Evolutionary conservation across 2,888 invertebrate genomes (phyloP).

Genomic region (Leucania comma): DNA sequence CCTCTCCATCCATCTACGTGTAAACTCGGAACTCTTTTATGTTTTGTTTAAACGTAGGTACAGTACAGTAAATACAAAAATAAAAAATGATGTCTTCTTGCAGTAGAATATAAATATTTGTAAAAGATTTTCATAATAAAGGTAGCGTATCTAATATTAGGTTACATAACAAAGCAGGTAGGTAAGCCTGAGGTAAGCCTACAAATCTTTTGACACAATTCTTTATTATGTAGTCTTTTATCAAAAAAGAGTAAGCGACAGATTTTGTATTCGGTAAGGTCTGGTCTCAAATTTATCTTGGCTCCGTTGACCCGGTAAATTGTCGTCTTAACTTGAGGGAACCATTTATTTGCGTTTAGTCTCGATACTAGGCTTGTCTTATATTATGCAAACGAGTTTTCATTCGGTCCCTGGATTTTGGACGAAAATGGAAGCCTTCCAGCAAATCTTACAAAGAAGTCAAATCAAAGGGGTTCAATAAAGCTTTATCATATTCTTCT

Average conservation of each 20-base stretch:
- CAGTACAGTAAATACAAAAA: constrained; percentile 8
- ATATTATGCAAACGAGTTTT: constrained; percentile 86
- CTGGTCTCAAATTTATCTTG: constrained; percentile 81
- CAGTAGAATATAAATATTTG: constrained; percentile 16
- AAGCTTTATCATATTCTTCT: constrained; percentile 70
- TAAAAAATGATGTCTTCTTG: constrained; percentile 21
- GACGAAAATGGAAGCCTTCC: constrained; percentile 71
- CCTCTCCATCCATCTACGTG: too few species aligned
- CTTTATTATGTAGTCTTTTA: constrained; percentile 66
- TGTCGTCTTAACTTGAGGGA: constrained; percentile 84
- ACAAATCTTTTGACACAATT: constrained; percentile 61
- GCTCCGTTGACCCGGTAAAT: constrained; percentile 85
- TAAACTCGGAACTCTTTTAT: too few species aligned
- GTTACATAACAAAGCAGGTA: constrained; percentile 46
- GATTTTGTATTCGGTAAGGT: constrained; percentile 80
- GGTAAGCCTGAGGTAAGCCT: constrained; percentile 30
- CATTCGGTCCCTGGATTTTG: constrained; percentile 74
- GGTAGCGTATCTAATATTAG: constrained; percentile 21
- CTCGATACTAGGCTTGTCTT: constrained; percentile 81
- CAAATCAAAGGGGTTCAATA: constrained; percentile 74
- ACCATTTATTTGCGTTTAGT: constrained; percentile 87
- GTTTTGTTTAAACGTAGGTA: constrained; percentile 12
- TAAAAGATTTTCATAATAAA: constrained; percentile 32
- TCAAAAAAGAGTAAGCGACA: constrained; percentile 74
- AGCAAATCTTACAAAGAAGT: constrained; percentile 72